These are phyloP conservation scores for Therioaphis trifolii DNA, from an alignment of 2,888 invertebrate genomes.

Conservation along the genomic window DNA sequence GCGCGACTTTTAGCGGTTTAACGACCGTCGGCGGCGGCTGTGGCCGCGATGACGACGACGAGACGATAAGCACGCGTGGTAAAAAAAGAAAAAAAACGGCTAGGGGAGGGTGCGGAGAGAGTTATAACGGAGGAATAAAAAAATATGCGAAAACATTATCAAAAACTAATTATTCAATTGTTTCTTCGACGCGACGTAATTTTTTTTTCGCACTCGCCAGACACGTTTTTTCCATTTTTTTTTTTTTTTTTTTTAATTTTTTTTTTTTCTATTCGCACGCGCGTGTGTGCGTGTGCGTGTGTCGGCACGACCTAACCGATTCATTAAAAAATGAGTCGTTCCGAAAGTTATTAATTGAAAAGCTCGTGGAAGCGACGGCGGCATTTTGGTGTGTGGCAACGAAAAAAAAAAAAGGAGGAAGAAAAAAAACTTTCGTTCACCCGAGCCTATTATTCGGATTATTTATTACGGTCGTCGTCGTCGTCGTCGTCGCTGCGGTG, in stretches of 20 bases:
- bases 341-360: conserved; percentile 62
- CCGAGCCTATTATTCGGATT: conserved; percentile 60
- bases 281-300: too few relatives aligned
- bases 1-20: not conserved
- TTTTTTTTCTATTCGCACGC: too few relatives aligned
- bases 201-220: conserved; percentile 9
- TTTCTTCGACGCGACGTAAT: conserved; percentile 27
- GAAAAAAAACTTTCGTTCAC: conserved; percentile 52
- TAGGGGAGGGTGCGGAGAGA: not conserved
- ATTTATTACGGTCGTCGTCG: conserved; percentile 60
- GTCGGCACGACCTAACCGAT: conserved; percentile 39
- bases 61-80: too few relatives aligned
- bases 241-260: not conserved
- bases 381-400: not conserved
- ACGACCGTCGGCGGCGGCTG: not conserved
- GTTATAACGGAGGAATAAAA: not conserved
- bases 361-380: conserved; percentile 11
- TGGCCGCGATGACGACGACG: too few relatives aligned
- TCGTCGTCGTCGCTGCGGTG: not conserved
- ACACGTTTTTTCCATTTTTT: not conserved
- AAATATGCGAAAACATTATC: conserved; percentile 45
- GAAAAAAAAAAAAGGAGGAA: not conserved
- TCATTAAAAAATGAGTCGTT: conserved; percentile 58
- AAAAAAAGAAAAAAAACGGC: too few relatives aligned
- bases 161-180: conserved; percentile 58